Evolutionary conservation across 2,888 invertebrate genomes (phyloP), one percentile per base, ranked within the genome.

Genomic region (Drosophila picticornis): DNA sequence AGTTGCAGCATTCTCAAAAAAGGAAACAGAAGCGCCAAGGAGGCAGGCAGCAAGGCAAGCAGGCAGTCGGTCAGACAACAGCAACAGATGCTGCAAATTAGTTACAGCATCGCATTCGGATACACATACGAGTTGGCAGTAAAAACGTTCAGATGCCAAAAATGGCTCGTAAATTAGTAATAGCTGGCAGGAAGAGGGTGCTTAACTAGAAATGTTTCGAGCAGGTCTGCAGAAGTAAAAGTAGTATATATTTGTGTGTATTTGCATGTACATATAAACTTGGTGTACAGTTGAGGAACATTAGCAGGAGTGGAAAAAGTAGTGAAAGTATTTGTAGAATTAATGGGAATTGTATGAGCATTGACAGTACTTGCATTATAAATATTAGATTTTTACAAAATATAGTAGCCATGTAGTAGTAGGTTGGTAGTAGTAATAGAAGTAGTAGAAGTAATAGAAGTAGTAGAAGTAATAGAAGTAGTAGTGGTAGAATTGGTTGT

Each of bases 81-180:
- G 78, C 81, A 77, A 81, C 77, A 78, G 77, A 68, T 78, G 78
- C 62, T 65, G 65, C 40, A 65, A 65, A 80, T 61, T 59, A 57
- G 38, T 50, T 51, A 38, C 38, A 31, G 40, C 10, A 29, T 29
- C 38, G 31, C 40, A 59, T 50, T 53, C 32, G n/a, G 4, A 56
- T 29, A 13, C 4, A 7, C n/a, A 68, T 19, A 19, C 53, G 34
- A 38, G 51, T 36, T 48, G 48, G 16, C 52, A 53, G n/a, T 43
- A 27, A 31, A 57, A 77, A 46, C 68, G 69, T 38, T 75, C 22
- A 31, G 40, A 40, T 69, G 50, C 38, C 46, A 32, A 16, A 16
- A n/a, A 31, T 27, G 38, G 32, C 31, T 52, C 31, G n/a, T 46
- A 32, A n/a, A 32, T 57, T 62, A 11, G 48, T 7, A 32, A 16